Evolutionary conservation across 2,888 invertebrate genomes (phyloP).

Genomic region (Epinotia brunnichana): DNA sequence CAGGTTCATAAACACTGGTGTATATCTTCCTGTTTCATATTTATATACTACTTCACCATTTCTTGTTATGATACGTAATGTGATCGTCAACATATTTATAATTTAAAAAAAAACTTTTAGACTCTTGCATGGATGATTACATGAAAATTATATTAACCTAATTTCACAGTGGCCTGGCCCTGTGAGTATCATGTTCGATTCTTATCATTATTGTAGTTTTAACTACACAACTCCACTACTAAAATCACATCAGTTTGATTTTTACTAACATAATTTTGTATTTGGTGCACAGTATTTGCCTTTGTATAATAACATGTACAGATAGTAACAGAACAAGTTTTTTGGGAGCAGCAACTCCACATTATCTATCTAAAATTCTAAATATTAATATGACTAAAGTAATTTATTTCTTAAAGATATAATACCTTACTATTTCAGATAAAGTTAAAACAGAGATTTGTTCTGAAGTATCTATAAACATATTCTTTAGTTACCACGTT

Average conservation of each 20-base stretch:
- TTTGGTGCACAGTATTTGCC: background rate
- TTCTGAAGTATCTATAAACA: conserved; percentile 9
- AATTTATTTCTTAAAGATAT: conserved; percentile 37
- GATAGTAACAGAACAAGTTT: conserved; percentile 22
- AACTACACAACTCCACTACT: background rate
- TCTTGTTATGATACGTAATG: background rate
- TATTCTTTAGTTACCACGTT: conserved; percentile 4
- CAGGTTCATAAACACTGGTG: background rate
- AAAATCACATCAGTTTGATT: background rate
- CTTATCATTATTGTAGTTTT: background rate
- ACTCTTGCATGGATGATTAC: background rate
- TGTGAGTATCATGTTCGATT: no score
- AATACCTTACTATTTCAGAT: conserved; percentile 25
- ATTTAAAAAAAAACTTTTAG: no score
- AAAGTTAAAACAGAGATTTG: conserved; percentile 22
- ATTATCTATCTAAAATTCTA: conserved; percentile 34
- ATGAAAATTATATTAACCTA: background rate
- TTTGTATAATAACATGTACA: conserved; percentile 1
- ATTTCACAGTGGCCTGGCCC: background rate
- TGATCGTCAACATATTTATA: no score
- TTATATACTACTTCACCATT: background rate
- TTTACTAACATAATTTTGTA: conserved; percentile 5
- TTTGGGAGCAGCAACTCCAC: conserved; percentile 17
- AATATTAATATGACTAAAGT: conserved; percentile 34
- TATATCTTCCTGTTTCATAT: background rate